A percentile compares a stretch with the other conserved stretches of the same genome.
Evolutionary conservation across 2,888 invertebrate species (phyloP).

Genomic region (Biston betularia): DNA sequence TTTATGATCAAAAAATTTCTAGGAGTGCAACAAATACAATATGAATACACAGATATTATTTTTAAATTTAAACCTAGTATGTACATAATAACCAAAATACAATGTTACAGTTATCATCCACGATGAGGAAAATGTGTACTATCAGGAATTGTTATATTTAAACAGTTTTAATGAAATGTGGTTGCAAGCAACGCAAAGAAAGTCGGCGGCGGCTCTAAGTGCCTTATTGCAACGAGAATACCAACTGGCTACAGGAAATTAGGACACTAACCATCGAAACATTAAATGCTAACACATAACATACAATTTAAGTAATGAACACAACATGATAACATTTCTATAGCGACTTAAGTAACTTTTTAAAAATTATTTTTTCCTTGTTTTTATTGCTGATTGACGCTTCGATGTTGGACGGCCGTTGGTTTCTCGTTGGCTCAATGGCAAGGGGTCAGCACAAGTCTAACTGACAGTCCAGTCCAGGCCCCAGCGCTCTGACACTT

Average conservation of each 20-base stretch:
- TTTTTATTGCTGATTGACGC: conserved; percentile 14
- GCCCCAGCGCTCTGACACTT: conserved; percentile 92
- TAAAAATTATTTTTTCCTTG: conserved; percentile 9
- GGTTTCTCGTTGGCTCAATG: conserved; percentile 65
- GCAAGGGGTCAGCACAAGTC: conserved; percentile 52
- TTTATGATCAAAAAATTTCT: conserved; percentile 26
- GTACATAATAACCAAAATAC: conserved; percentile 36
- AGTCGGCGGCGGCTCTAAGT: conserved; percentile 65
- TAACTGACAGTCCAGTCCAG: conserved; percentile 86
- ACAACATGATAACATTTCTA: conserved; percentile 22
- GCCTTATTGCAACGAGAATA: conserved; percentile 65
- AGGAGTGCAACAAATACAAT: conserved; percentile 30
- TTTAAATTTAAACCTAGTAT: conserved; percentile 22
- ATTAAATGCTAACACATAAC: conserved; percentile 15
- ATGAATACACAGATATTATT: conserved; percentile 27
- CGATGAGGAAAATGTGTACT: conserved; percentile 15
- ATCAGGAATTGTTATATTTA: conserved; percentile 20
- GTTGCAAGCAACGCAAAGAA: conserved; percentile 47
- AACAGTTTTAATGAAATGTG: conserved; percentile 31
- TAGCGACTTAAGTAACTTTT: conserved; percentile 13
- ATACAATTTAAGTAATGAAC: conserved; percentile 36
- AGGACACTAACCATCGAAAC: conserved; percentile 26
- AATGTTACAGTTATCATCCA: conserved; percentile 14
- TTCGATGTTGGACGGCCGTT: conserved; percentile 56
- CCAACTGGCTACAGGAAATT: conserved; percentile 53